Evolutionary conservation across 2,888 invertebrate genomes (phyloP), one percentile per base, ranked within the genome.

Genomic region (Sussaba pulchella): DNA sequence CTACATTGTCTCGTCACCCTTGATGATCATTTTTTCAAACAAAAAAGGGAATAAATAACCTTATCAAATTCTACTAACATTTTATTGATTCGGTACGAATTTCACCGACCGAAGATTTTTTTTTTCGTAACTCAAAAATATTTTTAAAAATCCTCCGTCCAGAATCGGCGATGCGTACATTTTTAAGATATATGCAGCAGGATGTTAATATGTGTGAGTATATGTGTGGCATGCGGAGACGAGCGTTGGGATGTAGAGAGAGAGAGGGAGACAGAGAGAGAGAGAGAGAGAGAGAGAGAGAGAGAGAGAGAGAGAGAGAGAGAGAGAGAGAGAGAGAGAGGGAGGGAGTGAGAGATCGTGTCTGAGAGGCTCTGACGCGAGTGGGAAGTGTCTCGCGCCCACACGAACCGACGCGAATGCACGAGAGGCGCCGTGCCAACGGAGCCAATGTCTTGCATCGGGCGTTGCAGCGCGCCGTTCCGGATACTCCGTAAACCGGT

Each of bases 361-460:
- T 59, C 59, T 39, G 59, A 39, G 59, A 26, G 17, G 31, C 4
- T 2, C 31, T 14, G 54, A 45, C 31, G n/a, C 45, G 36, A 47
- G 59, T 59, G 39, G 59, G 59, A 59, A 59, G 39, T 59, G 59
- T 39, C 59, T 39, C 54, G 14, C 57, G 57, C 57, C 36, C 57
- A 17, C 57, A 36, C 36, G 36, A 14, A 36, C 9, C 36, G 6
- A 36, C 31, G 57, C 17, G 57, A 57, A 36, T 57, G n/a, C n/a
- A 57, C 57, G 31, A 24, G 57, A 31, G 36, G 57, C 57, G 57
- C 57, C 57, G 57, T 57, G 57, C 36, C 36, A 57, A 57, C 6
- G 36, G 17, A 12, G 26, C 31, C 54, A 54, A 31, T 39, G 17
- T 39, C 39, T 39, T 17, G 17, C 36, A 5, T 12, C 26, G 6